Evolutionary conservation across 2,888 invertebrate genomes (phyloP).

Genomic region (Pterostichus madidus): DNA sequence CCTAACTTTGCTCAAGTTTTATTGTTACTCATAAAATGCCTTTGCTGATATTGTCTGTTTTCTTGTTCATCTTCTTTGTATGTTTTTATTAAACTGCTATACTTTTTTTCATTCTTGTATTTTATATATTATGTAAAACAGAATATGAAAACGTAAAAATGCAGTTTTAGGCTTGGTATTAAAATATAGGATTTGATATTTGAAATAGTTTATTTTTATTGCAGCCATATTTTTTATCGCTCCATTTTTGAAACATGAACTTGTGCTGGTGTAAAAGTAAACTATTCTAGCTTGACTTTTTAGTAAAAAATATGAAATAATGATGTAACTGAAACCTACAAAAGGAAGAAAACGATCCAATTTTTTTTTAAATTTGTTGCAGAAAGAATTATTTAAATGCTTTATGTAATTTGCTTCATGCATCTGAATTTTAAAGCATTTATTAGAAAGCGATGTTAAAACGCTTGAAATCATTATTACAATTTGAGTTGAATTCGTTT

Average conservation of each 20-base stretch:
- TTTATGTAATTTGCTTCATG: slow-evolving; percentile 21
- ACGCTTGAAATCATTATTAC: slow-evolving; percentile 28
- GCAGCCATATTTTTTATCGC: too few relatives aligned
- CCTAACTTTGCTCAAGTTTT: slow-evolving; percentile 50
- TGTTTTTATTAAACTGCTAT: slow-evolving; percentile 56
- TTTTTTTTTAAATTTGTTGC: slow-evolving; percentile 2
- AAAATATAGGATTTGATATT: neutral
- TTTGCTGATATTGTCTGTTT: slow-evolving; percentile 25
- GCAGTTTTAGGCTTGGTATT: slow-evolving; percentile 29
- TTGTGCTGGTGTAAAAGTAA: too few relatives aligned
- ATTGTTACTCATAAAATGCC: slow-evolving; percentile 51
- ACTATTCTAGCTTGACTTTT: neutral
- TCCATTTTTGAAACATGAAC: neutral
- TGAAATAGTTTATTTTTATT: neutral
- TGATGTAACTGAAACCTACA: neutral
- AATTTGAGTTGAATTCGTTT: slow-evolving; percentile 14
- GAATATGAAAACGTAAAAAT: slow-evolving; percentile 46
- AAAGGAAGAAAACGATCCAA: neutral
- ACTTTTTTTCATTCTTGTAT: slow-evolving; percentile 23
- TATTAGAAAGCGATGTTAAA: slow-evolving; percentile 29
- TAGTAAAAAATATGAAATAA: neutral
- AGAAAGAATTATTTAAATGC: slow-evolving; percentile 9
- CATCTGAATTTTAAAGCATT: slow-evolving; percentile 8
- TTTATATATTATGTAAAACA: slow-evolving; percentile 28
- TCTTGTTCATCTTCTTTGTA: slow-evolving; percentile 52